Conservation (phyloP, 1,140 invertebrate species). For the Chlorops oryzae region DNA sequence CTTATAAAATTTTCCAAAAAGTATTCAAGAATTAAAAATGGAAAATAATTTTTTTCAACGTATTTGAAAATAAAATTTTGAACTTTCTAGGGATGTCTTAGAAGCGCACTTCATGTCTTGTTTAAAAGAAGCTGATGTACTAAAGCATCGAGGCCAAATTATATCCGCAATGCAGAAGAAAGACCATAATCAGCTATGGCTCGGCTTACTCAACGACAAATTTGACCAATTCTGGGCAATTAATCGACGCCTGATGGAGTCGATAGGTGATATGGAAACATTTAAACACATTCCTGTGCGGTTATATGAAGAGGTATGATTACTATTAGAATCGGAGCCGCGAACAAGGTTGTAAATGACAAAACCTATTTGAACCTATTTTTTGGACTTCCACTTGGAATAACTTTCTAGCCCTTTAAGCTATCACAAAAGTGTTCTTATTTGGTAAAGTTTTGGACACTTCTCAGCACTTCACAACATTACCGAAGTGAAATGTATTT, state of each 20-base stretch:
- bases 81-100: slow-evolving; percentile 72
- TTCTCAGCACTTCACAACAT: no score
- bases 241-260: slow-evolving; percentile 92
- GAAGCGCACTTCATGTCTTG: slow-evolving; percentile 92
- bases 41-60: slow-evolving; percentile 7
- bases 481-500: no score
- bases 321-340: no score
- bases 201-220: slow-evolving; percentile 91
- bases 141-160: slow-evolving; percentile 89
- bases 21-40: slow-evolving; percentile 45
- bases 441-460: no score
- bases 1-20: slow-evolving; percentile 72
- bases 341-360: no score
- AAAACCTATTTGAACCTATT: no score
- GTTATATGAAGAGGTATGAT: slow-evolving; percentile 63
- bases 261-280: slow-evolving; percentile 62
- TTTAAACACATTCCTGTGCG: slow-evolving; percentile 92
- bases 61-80: background rate
- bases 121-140: slow-evolving; percentile 94
- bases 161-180: slow-evolving; percentile 95
- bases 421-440: no score
- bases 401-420: no score
- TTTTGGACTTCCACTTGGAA: no score
- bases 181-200: slow-evolving; percentile 95
- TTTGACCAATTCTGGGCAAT: slow-evolving; percentile 99